phyloP scores from a whole-genome alignment of 2,797 vertebrate genomes.

The Protosalanx chinensis region DNA sequence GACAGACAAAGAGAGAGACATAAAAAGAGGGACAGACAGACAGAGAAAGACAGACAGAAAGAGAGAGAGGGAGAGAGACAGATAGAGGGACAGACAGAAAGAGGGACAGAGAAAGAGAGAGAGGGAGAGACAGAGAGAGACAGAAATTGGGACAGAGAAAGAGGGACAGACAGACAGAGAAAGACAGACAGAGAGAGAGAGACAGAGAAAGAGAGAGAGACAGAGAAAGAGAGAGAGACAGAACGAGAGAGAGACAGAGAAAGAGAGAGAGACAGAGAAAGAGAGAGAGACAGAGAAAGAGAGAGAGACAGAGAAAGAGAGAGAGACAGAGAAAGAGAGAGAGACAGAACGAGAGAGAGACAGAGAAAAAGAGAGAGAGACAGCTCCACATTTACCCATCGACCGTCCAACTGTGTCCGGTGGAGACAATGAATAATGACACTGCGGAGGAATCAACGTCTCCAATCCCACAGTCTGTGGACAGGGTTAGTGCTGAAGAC shows the following conservation, averaged over 20 bases:
- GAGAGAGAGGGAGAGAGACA: no score
- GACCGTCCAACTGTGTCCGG: no score
- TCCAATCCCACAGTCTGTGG: no score
- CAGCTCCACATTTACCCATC: not conserved
- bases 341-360: not conserved
- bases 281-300: slow-evolving; percentile 11
- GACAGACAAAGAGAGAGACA: no score
- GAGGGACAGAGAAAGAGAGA: slow-evolving; percentile 1
- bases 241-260: not conserved
- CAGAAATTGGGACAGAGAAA: no score
- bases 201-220: not conserved
- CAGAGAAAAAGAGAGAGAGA: slow-evolving; percentile 9
- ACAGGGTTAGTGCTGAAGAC: no score
- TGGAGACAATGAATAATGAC: not conserved
- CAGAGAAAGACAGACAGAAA: no score
- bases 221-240: not conserved
- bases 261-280: slow-evolving; percentile 14
- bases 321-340: not conserved
- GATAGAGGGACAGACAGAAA: slow-evolving; percentile 16
- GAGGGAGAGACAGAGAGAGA: not conserved
- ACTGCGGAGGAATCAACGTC: slow-evolving; percentile 9
- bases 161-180: not conserved
- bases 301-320: not conserved
- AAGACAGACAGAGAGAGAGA: not conserved
- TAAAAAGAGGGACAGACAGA: no score